Conservation (phyloP, 2,888 invertebrate genomes). For the Spodoptera exigua region DNA sequence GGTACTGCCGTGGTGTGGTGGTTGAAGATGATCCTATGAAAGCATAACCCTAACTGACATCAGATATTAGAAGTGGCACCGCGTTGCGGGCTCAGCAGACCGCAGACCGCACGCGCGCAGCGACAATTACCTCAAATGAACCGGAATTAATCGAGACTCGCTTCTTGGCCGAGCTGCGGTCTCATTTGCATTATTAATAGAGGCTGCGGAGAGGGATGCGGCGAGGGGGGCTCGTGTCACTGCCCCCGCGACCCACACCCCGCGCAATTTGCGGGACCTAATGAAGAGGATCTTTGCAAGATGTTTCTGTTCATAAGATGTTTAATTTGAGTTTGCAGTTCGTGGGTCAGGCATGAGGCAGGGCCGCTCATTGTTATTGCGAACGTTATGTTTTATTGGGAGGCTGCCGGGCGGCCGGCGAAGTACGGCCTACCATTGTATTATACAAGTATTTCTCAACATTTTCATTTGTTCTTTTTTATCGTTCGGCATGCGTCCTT, state of each 20-base stretch:
- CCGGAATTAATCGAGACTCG: slow-evolving; percentile 88
- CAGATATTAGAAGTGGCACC: slow-evolving; percentile 59
- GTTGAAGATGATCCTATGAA: slow-evolving; percentile 52
- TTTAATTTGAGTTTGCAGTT: slow-evolving; percentile 88
- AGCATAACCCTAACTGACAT: slow-evolving; percentile 55
- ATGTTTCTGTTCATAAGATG: slow-evolving; percentile 89
- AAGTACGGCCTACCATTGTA: slow-evolving; percentile 8
- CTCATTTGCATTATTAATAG: slow-evolving; percentile 90
- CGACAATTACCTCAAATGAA: slow-evolving; percentile 90
- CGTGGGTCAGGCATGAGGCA: slow-evolving; percentile 82
- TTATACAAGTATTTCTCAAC: slow-evolving; percentile 33
- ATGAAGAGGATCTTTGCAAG: slow-evolving; percentile 88
- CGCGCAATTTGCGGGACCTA: slow-evolving; percentile 86
- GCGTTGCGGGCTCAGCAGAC: slow-evolving; percentile 63
- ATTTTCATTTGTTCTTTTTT: slow-evolving; percentile 30
- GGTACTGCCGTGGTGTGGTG: slow-evolving; percentile 5
- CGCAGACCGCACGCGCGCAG: slow-evolving; percentile 82
- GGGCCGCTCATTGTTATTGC: slow-evolving; percentile 84
- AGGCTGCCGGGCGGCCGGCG: slow-evolving; percentile 41
- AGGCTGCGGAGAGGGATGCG: slow-evolving; percentile 74
- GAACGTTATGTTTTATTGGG: slow-evolving; percentile 73
- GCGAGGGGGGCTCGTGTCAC: slow-evolving; percentile 76
- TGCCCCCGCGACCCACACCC: slow-evolving; percentile 72
- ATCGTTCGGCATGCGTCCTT: too few relatives aligned
- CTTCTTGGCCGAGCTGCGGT: slow-evolving; percentile 88